These are phyloP conservation scores for Microdon myrmicae DNA, from an alignment of 2,888 invertebrate genomes.

Conservation along the genomic window DNA sequence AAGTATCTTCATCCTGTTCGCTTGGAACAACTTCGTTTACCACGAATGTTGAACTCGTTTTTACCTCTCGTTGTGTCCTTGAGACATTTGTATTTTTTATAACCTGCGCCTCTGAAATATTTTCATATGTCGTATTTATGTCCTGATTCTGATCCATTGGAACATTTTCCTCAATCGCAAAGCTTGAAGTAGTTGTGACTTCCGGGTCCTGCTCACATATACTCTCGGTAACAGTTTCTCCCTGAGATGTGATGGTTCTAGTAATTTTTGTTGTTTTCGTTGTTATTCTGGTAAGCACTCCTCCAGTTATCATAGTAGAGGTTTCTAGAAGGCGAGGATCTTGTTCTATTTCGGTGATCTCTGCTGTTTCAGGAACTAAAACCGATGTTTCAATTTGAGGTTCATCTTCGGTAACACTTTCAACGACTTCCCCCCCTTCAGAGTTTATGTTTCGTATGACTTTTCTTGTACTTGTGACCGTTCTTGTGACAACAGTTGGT, in stretches of 20 bases:
- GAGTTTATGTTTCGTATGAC: conserved; percentile 22
- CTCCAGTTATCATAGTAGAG: conserved; percentile 22
- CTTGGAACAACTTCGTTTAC: no score
- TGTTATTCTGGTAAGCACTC: conserved; percentile 62
- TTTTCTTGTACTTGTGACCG: conserved; percentile 48
- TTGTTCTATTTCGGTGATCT: background rate
- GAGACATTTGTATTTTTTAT: no score
- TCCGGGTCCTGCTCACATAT: background rate
- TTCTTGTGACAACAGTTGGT: conserved; percentile 17
- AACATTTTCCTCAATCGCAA: no score
- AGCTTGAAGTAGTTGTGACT: conserved; percentile 2
- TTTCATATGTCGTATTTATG: no score
- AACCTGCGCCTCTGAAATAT: no score
- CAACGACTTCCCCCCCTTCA: conserved; percentile 59
- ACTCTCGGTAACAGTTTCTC: conserved; percentile 54
- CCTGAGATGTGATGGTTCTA: conserved; percentile 59
- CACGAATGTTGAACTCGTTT: no score
- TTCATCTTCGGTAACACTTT: conserved; percentile 50
- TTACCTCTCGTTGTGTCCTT: no score
- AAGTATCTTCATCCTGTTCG: no score
- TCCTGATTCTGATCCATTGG: no score
- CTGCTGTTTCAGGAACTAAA: conserved; percentile 2
- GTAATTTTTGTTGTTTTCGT: conserved; percentile 62
- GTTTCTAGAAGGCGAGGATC: background rate
- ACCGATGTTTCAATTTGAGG: conserved; percentile 32